Evolutionary conservation across 2,888 invertebrate species (phyloP), one percentile per base, ranked within the genome.

Genomic region (Mechanitis messenoides): DNA sequence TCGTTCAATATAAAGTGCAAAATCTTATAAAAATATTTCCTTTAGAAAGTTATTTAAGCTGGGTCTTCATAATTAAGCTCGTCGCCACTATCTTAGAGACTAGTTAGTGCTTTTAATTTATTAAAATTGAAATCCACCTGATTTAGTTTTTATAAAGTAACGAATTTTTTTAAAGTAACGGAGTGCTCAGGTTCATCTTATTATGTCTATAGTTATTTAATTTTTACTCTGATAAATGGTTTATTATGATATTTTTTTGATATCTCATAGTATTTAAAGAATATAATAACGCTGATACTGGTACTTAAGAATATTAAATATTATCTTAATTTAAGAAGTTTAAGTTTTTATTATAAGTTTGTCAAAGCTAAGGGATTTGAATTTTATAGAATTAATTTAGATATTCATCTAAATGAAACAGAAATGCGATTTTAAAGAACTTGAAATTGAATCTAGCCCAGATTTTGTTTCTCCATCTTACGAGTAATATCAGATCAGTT

Each of bases 41-140:
- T 42, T 20, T 20, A 50, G 7, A 50, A 20, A 20, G 20, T 28
- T 31, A 50, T 20, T 50, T 50, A 3, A 50, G 28, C 50, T 3
- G 31, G 28, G 31, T n/a, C 11, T 50, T 31, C 28, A 50, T 50
- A 9, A 50, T 50, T 50, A 50, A 50, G 9, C 31, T 31, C 7
- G 7, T 2, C 50, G 50, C 50, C 50, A 31, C 50, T 50, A 31
- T 50, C 50, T 50, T 31, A 9, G 50, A 11, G 31, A 31, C 50
- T 50, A 50, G 50, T 50, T 31, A 50, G 50, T 9, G 31, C 28
- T 31, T 31, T 50, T 61, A 59, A 65, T 59, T 63, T 65, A 63
- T 63, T 65, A 61, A 63, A 65, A 63, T 62, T 59, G 35, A 65
- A 65, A 62, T 56, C 38, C 56, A 59, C 45, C 45, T 45, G 59